Percentiles rank a stretch among this genome's conserved stretches.
Conservation (phyloP, 2,797 vertebrate species). For the Arremon aurantiirostris region DNA sequence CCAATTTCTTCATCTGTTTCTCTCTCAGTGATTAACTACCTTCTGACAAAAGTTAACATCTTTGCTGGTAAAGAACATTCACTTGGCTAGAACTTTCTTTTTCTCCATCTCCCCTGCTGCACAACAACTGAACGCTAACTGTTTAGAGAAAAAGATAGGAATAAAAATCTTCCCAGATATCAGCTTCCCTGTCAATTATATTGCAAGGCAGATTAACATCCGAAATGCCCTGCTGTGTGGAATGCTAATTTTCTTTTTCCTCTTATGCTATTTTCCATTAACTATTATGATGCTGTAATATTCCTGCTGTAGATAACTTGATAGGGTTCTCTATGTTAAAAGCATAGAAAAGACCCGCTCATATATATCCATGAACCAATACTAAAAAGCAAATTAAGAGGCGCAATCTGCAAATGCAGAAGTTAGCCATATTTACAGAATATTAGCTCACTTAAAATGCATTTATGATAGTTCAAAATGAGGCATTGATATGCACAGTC, state of each 20-base stretch:
- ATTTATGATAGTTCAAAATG: neutral
- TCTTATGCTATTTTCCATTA: slow-evolving; percentile 24
- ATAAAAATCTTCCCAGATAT: slow-evolving; percentile 50
- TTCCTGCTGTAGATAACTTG: neutral
- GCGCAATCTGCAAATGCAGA: neutral
- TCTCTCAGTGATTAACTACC: slow-evolving; percentile 59
- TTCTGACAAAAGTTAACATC: slow-evolving; percentile 42
- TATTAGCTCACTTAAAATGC: neutral
- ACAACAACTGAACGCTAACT: neutral
- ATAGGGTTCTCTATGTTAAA: neutral
- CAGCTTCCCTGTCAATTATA: slow-evolving; percentile 44
- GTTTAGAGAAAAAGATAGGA: slow-evolving; percentile 16
- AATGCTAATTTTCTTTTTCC: slow-evolving; percentile 47
- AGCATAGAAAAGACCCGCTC: neutral
- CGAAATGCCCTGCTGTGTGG: slow-evolving; percentile 38
- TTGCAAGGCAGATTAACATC: slow-evolving; percentile 52
- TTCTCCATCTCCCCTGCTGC: neutral
- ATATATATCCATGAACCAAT: neutral
- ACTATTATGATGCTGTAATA: slow-evolving; percentile 10
- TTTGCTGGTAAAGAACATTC: slow-evolving; percentile 41
- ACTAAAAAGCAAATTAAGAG: neutral
- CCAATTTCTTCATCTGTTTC: slow-evolving; percentile 57
- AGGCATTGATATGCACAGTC: neutral
- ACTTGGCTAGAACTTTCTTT: slow-evolving; percentile 15
- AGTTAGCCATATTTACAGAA: neutral